phyloP scores from a whole-genome alignment of 2,113 vertebrate genomes.

The Ibidorhyncha struthersii region DNA sequence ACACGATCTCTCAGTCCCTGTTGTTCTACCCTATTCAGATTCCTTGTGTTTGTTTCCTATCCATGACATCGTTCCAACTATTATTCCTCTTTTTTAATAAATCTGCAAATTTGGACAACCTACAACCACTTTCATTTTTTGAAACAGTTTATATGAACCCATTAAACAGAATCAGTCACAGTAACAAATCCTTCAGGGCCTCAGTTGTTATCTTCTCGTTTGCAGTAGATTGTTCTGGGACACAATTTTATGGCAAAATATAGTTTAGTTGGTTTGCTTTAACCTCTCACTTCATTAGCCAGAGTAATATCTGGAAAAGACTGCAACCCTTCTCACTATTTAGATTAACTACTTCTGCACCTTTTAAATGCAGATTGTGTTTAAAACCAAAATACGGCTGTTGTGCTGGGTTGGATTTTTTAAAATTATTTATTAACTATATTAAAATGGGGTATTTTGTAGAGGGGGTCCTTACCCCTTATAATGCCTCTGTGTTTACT shows the following conservation, averaged over 20 bases:
- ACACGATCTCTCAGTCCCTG: constrained; percentile 16
- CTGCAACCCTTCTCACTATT: not conserved
- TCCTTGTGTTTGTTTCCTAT: not conserved
- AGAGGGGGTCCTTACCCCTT: not conserved
- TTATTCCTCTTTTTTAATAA: constrained; percentile 9
- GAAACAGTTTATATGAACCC: not conserved
- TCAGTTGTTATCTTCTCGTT: not conserved
- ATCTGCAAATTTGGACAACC: not conserved
- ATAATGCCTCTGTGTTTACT: not conserved
- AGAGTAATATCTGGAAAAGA: not conserved
- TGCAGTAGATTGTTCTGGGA: constrained; percentile 4
- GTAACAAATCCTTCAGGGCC: constrained; percentile 9
- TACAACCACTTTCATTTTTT: not conserved
- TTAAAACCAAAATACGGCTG: not conserved
- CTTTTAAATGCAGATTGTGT: not conserved
- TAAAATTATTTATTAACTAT: not conserved
- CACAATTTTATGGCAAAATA: not conserved
- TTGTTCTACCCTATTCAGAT: not conserved
- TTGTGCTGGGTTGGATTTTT: not conserved
- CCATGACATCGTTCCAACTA: not conserved
- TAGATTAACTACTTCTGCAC: not conserved
- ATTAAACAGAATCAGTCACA: not conserved
- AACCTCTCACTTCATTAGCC: constrained; percentile 18
- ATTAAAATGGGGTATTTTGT: not conserved
- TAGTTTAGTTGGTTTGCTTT: constrained; percentile 3